Evolutionary conservation across 2,797 vertebrate genomes (phyloP), one percentile per base, ranked within the genome.

Genomic region (Ataeniobius toweri): DNA sequence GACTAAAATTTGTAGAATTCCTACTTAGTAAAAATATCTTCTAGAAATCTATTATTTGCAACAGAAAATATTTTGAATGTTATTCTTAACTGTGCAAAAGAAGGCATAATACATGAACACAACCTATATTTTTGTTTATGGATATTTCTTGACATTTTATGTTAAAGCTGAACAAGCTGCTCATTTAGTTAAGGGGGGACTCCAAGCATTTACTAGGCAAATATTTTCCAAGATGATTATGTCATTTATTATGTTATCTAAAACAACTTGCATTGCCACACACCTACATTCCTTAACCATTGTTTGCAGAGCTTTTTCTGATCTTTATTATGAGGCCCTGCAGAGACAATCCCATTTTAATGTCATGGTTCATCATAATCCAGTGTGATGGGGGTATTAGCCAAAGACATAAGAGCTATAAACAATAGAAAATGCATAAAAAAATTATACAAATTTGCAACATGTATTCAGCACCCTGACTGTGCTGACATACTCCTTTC

Each of bases 121-220:
- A 13, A 53, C 12, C 14, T 28, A 61, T 46, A 13, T 51, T 73
- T 73, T 63, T 65, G 39, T 67, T 78, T 53, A 3, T 13, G 10
- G 28, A 26, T 22, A 41, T 55, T 44, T 22, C 59, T 65, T 16
- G 13, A 7, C 9, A 26, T 16, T 44, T 55, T 20, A 55, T 31
- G 13, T 1, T 73, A 31, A 68, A 67, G 53, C 22, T 8, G 18
- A 36, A 77, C 20, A 39, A 56, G 14, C 51, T 5, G 26, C 53
- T 56, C 31, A 20, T 56, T 77, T 55, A 13, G 48, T 18, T 39
- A 39, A 20, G 24, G 5, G 9, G 71, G 31, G 31, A n/a, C 31
- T 44, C 36, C 10, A 22, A 31, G 6, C 59, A 56, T 67, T 67
- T 73, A 67, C 51, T 26, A 73, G 61, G 71, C 71, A 79, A 79